Evolutionary conservation across 2,113 vertebrate species (phyloP).

Genomic region (Poeciliopsis occidentalis): DNA sequence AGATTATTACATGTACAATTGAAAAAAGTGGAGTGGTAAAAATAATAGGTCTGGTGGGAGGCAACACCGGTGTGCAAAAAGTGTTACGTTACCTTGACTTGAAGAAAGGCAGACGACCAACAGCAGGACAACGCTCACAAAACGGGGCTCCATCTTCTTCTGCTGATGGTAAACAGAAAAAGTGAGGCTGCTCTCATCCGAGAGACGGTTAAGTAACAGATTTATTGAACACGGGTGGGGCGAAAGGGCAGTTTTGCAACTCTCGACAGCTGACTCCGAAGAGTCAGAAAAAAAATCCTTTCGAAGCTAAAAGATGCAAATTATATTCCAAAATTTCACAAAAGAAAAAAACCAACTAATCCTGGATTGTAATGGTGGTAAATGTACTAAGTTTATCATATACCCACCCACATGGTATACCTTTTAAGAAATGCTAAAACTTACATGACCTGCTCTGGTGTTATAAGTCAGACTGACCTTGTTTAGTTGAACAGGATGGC

Average conservation of each 20-base stretch:
- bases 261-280: background rate
- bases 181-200: background rate
- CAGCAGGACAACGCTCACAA: slow-evolving; percentile 33
- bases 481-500: background rate
- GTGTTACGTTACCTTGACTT: slow-evolving; percentile 52
- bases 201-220: background rate
- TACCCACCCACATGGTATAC: background rate
- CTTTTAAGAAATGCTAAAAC: background rate
- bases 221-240: background rate
- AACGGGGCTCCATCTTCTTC: slow-evolving; percentile 32
- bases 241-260: slow-evolving; percentile 1
- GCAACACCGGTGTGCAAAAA: background rate
- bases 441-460: background rate
- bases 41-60: background rate
- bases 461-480: background rate
- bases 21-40: background rate
- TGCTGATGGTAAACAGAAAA: background rate
- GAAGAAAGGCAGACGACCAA: slow-evolving; percentile 23
- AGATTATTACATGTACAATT: background rate
- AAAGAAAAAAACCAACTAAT: background rate
- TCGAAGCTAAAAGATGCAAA: background rate
- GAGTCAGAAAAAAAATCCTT: background rate
- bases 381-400: background rate
- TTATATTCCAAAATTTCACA: background rate
- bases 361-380: background rate